Evolutionary conservation across 1,140 invertebrate species (phyloP).

Genomic region (Apis laboriosa): DNA sequence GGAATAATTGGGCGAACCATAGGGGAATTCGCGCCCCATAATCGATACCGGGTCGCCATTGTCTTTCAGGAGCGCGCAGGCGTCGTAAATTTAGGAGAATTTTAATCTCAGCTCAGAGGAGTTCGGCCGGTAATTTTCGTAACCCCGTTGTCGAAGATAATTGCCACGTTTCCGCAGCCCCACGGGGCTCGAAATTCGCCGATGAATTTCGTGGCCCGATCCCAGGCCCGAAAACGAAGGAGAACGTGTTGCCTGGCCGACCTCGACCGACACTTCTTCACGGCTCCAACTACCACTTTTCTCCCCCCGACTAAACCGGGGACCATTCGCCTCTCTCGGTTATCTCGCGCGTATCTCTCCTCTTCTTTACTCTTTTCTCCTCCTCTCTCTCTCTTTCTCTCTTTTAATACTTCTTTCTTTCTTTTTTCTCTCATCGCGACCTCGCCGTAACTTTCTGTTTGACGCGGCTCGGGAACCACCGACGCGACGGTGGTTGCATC

Average conservation of each 20-base stretch:
- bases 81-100: conserved; percentile 67
- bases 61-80: conserved; percentile 52
- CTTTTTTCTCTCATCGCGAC: conserved; percentile 22
- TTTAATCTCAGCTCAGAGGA: conserved; percentile 52
- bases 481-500: conserved; percentile 8
- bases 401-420: not conserved
- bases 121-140: conserved; percentile 58
- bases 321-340: not conserved
- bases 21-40: conserved; percentile 46
- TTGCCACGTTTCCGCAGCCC: conserved; percentile 51
- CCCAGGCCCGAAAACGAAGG: conserved; percentile 24
- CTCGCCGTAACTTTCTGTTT: not conserved
- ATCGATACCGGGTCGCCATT: conserved; percentile 60
- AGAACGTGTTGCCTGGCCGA: conserved; percentile 58
- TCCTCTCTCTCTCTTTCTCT: not conserved
- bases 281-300: conserved; percentile 48
- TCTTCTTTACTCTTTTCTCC: not conserved
- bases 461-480: not conserved
- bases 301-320: conserved; percentile 42
- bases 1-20: conserved; percentile 27
- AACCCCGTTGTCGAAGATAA: conserved; percentile 57
- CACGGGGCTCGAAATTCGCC: conserved; percentile 41
- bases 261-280: conserved; percentile 57
- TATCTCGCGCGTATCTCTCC: conserved; percentile 30
- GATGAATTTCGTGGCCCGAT: conserved; percentile 49